These are phyloP conservation scores for Aphis gossypii DNA, from an alignment of 1,140 invertebrate genomes.

Conservation along the genomic window DNA sequence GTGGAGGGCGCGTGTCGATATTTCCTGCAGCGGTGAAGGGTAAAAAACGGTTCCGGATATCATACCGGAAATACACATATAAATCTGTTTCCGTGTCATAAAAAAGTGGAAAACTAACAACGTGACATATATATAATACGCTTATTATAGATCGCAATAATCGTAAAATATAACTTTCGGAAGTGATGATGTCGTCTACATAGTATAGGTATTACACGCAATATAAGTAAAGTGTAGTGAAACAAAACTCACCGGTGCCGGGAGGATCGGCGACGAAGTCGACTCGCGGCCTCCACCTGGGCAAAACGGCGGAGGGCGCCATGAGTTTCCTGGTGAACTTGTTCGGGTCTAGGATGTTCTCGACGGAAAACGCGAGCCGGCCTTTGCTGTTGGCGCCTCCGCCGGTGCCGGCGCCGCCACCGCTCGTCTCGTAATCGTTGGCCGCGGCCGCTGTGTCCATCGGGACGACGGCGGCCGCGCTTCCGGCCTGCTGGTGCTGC, in stretches of 20 bases:
- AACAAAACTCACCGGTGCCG: constrained; percentile 42
- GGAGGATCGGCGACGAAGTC: constrained; percentile 57
- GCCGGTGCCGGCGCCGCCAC: no score
- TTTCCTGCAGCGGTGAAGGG: no score
- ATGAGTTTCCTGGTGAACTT: constrained; percentile 79
- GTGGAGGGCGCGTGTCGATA: no score
- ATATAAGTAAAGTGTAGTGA: neutral
- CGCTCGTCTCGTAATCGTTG: constrained; percentile 3
- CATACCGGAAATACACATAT: no score
- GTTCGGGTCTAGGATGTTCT: constrained; percentile 89
- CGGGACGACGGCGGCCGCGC: neutral
- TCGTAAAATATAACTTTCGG: no score
- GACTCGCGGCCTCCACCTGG: constrained; percentile 70
- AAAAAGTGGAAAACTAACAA: no score
- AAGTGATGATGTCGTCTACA: no score
- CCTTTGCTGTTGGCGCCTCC: constrained; percentile 61
- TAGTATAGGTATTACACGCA: no score
- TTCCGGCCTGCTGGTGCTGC: neutral
- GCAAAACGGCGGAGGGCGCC: constrained; percentile 58
- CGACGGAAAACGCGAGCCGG: constrained; percentile 83
- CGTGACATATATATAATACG: no score
- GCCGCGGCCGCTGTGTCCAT: neutral
- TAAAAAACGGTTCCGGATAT: no score
- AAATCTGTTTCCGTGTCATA: no score
- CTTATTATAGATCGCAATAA: no score